Evolutionary conservation across 2,888 invertebrate species (phyloP).

Genomic region (Drosophila histrio): DNA sequence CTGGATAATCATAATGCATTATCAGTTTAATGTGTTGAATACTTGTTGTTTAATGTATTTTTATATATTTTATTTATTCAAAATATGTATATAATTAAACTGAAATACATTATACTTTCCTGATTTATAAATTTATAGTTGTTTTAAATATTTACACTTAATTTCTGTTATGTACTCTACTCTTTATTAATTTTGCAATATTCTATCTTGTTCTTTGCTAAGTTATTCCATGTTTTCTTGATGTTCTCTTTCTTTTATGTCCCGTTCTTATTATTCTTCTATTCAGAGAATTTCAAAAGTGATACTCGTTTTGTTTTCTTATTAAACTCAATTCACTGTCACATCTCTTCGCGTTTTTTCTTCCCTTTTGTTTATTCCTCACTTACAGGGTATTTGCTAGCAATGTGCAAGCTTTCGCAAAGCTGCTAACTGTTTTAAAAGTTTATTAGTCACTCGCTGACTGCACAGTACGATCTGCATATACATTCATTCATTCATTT

Average conservation of each 20-base stretch:
- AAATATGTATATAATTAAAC: too few species aligned
- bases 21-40: neutral
- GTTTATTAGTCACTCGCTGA: constrained; percentile 41
- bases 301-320: too few species aligned
- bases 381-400: constrained; percentile 14
- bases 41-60: neutral
- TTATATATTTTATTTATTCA: neutral
- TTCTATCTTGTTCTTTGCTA: too few species aligned
- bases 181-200: too few species aligned
- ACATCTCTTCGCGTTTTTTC: neutral
- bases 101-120: neutral
- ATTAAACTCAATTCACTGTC: neutral
- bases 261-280: too few species aligned
- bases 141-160: too few species aligned
- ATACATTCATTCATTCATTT: constrained; percentile 16
- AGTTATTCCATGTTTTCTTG: too few species aligned
- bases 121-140: too few species aligned
- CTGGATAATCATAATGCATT: neutral
- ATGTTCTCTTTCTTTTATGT: too few species aligned
- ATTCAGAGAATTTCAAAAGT: too few species aligned
- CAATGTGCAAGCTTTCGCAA: constrained; percentile 1
- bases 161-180: too few species aligned
- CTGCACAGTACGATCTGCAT: constrained; percentile 1
- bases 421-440: constrained; percentile 20
- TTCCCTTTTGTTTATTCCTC: neutral